These are phyloP conservation scores for Adineta ricciae DNA, from an alignment of 2,888 invertebrate species.

Conservation along the genomic window DNA sequence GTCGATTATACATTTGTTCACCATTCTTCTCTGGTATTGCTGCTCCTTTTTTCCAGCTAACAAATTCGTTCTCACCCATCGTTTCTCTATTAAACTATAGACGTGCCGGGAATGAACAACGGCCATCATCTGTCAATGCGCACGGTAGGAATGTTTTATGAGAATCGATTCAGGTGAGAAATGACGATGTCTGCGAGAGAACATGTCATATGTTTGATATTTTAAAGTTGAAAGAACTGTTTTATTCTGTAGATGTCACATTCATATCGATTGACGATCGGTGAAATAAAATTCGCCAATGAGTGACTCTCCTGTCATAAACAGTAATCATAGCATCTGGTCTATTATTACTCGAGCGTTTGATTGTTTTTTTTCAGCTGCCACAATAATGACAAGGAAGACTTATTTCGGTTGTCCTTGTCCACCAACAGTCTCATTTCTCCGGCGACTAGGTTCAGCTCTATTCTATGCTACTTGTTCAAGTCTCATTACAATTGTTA, in stretches of 20 bases:
- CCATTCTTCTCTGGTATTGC: too few relatives aligned
- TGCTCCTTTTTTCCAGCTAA: too few relatives aligned
- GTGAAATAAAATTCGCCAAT: neutral
- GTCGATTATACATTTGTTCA: too few relatives aligned
- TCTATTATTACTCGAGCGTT: neutral
- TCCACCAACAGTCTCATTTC: neutral
- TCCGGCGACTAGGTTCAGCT: constrained; percentile 61
- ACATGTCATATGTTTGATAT: too few relatives aligned
- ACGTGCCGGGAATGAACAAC: too few relatives aligned
- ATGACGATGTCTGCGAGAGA: too few relatives aligned
- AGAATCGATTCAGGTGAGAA: too few relatives aligned
- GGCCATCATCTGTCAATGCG: too few relatives aligned
- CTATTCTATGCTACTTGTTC: constrained; percentile 80
- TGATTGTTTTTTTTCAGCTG: neutral
- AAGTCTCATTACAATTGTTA: constrained; percentile 86
- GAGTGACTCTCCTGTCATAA: neutral
- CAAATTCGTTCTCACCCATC: too few relatives aligned
- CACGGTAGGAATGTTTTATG: too few relatives aligned
- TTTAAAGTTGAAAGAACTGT: neutral
- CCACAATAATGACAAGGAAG: neutral
- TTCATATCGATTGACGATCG: neutral
- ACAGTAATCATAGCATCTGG: neutral
- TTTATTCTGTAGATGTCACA: neutral
- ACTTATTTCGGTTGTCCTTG: neutral
- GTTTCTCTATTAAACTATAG: too few relatives aligned